Conservation (phyloP, 2,113 vertebrate genomes). For the Planiliza haematocheilus region DNA sequence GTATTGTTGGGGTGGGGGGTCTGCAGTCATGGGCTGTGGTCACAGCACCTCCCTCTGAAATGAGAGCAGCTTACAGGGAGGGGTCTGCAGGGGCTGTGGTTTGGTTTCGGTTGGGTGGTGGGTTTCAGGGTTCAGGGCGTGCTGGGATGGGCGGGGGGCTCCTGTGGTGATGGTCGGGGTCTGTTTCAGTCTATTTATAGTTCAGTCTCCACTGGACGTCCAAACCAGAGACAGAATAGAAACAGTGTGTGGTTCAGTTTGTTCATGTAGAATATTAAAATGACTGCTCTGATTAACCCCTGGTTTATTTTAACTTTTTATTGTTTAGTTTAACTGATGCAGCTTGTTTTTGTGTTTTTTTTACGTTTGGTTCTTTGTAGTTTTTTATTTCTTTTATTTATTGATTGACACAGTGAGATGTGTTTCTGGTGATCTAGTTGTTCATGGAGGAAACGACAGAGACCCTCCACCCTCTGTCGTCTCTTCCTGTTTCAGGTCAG, state of each 20-base stretch:
- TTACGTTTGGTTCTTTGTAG: too few species aligned
- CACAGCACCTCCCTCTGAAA: constrained; percentile 27
- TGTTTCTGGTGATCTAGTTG: too few species aligned
- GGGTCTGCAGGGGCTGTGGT: not conserved
- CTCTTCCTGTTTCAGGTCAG: too few species aligned
- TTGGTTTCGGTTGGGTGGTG: not conserved
- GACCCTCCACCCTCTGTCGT: too few species aligned
- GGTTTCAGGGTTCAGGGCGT: not conserved
- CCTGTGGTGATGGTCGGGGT: constrained; percentile 5
- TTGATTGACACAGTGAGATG: too few species aligned
- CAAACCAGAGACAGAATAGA: not conserved
- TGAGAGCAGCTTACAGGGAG: constrained; percentile 6
- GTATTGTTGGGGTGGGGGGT: constrained; percentile 1
- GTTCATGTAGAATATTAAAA: too few species aligned
- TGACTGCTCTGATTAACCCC: too few species aligned
- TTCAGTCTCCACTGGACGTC: not conserved
- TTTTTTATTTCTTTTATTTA: too few species aligned
- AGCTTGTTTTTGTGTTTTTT: too few species aligned
- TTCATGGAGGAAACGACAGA: too few species aligned
- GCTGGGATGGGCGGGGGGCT: not conserved
- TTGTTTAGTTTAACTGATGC: too few species aligned
- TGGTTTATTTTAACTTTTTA: too few species aligned
- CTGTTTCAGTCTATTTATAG: constrained; percentile 26
- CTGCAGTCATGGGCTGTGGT: constrained; percentile 33
- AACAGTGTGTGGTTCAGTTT: not conserved